Conservation (phyloP, 2,113 vertebrate species). For the Caranx melampygus region DNA sequence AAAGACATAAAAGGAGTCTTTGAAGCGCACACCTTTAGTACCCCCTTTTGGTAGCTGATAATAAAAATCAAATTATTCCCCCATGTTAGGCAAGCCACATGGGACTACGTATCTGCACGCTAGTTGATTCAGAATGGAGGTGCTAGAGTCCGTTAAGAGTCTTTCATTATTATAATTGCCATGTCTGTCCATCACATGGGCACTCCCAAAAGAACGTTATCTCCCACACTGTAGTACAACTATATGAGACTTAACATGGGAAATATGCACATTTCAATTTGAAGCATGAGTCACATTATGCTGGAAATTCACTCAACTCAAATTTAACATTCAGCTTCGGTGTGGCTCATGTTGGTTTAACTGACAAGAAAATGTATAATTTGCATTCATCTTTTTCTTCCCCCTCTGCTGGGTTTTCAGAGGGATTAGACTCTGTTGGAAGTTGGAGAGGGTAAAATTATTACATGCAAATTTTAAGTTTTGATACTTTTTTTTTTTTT, state of each 20-base stretch:
- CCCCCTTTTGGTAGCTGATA: slow-evolving; percentile 57
- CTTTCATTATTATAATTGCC: slow-evolving; percentile 77
- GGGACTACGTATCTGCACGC: slow-evolving; percentile 48
- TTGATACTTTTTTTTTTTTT: too few relatives aligned
- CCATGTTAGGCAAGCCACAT: slow-evolving; percentile 46
- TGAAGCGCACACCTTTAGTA: slow-evolving; percentile 56
- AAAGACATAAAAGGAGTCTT: slow-evolving; percentile 63
- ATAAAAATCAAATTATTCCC: slow-evolving; percentile 66
- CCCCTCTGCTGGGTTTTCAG: neutral
- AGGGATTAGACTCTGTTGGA: too few relatives aligned
- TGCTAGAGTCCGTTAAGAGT: slow-evolving; percentile 57
- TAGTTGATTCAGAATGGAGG: slow-evolving; percentile 37
- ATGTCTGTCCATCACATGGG: slow-evolving; percentile 71
- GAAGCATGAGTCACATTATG: slow-evolving; percentile 31
- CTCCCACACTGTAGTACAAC: slow-evolving; percentile 31
- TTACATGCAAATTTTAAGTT: too few relatives aligned
- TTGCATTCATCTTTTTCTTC: slow-evolving; percentile 7
- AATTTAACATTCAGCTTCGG: neutral
- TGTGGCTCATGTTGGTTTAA: neutral
- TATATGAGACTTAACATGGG: slow-evolving; percentile 37
- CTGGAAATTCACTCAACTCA: slow-evolving; percentile 24
- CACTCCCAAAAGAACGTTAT: slow-evolving; percentile 57
- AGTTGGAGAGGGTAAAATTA: too few relatives aligned
- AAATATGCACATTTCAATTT: slow-evolving; percentile 54
- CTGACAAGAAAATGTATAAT: neutral